Conservation (phyloP, 1,140 invertebrate genomes). For the Lepidostoma basale region DNA sequence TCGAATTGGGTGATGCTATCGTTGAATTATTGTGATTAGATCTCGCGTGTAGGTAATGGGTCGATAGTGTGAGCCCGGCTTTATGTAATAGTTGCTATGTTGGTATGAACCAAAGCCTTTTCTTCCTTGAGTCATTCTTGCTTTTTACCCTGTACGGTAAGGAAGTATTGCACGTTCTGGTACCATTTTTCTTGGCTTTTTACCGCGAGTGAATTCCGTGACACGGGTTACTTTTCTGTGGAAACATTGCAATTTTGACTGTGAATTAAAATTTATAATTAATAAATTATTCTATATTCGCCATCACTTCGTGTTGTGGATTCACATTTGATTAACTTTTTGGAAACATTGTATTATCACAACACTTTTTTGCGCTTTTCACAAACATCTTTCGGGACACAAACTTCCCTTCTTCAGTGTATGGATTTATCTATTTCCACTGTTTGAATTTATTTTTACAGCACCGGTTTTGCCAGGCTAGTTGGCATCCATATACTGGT, state of each 20-base stretch:
- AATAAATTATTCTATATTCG: neutral
- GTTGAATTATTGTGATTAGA: neutral
- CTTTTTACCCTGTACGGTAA: neutral
- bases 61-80: neutral
- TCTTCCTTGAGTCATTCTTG: slow-evolving; percentile 4
- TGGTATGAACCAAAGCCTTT: neutral
- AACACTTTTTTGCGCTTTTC: no score
- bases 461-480: no score
- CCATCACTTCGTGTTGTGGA: neutral
- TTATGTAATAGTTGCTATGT: neutral
- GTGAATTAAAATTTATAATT: neutral
- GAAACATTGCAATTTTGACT: neutral
- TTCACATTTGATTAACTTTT: neutral
- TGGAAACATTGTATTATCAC: no score
- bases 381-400: no score
- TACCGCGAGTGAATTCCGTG: no score
- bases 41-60: neutral
- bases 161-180: no score
- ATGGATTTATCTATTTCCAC: no score
- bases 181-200: no score
- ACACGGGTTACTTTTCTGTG: neutral
- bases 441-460: no score
- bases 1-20: neutral
- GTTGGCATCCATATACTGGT: no score
- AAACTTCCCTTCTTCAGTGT: no score